Evolutionary conservation across 2,888 invertebrate genomes (phyloP), one percentile per base, ranked within the genome.

Genomic region (Drosophila nr. perissopoda): DNA sequence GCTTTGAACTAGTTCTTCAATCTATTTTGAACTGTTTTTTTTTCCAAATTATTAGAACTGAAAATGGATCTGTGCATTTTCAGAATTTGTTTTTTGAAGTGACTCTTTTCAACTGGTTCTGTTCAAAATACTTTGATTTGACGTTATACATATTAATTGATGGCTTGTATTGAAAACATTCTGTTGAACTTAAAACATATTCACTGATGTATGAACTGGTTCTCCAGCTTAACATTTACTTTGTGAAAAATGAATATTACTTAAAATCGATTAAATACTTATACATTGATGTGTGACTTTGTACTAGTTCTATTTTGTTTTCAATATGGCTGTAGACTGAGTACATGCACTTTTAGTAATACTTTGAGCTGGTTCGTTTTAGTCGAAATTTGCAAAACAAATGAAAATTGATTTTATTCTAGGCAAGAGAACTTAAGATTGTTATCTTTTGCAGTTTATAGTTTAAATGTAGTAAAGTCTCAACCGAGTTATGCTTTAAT

Each of bases 1-100:
- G 11, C 29, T 18, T 33, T 38, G 31, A 67, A 63, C 49, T 64
- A 49, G 36, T 45, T 40, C 5, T 21, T 2, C 6, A 59, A 63
- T 42, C 40, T 29, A 18, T n/a, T 40, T 29, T 4, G 18, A 62
- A 38, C 54, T 34, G 25, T 36, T 67, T 10, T 11, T 31, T 4
- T 33, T 34, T 54, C 4, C 0, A 27, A 25, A 25, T 38, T 38
- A 18, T 10, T 18, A 8, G 7, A 18, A 38, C 8, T 45, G 16
- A 45, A 45, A 40, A 42, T 25, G n/a, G 25, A 27, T 5, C n/a
- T n/a, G 13, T 33, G 18, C 0, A 29, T 10, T 21, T 34, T 38
- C 13, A 38, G 25, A 25, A 25, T 36, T 36, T 1, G 1, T 11
- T 3, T 42, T 21, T 42, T 16, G 10, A 34, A 34, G 27, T 27